Percentiles rank a stretch among this genome's conserved stretches.
phyloP scores from a whole-genome alignment of 2,888 invertebrate species.

The Cerceris ruficornis region DNA sequence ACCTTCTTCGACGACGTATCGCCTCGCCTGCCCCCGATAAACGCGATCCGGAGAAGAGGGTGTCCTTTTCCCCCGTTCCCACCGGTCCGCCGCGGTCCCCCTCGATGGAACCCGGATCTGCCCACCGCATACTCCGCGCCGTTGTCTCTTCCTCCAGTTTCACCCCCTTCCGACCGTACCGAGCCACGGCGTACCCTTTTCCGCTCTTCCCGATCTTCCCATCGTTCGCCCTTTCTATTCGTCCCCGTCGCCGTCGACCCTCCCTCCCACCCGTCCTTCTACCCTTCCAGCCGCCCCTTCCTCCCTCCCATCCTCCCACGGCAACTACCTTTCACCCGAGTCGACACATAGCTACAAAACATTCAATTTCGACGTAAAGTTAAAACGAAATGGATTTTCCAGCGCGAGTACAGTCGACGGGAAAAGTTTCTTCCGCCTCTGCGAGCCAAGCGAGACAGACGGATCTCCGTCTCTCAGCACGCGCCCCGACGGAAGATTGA shows the following conservation, averaged over 20 bases:
- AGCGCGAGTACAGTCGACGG: constrained; percentile 78
- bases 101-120: no score
- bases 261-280: constrained; percentile 20
- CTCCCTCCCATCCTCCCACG: constrained; percentile 58
- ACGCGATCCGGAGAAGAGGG: no score
- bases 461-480: no score
- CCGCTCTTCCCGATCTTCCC: no score
- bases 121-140: no score
- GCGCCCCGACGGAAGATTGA: no score
- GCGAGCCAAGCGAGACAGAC: no score
- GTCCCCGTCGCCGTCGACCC: constrained; percentile 36
- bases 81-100: no score
- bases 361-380: constrained; percentile 85
- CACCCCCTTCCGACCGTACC: no score
- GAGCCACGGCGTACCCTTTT: constrained; percentile 4
- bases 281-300: constrained; percentile 11
- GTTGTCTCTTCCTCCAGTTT: no score
- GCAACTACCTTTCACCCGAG: constrained; percentile 61
- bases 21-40: constrained; percentile 48
- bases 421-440: constrained; percentile 1
- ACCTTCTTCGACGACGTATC: constrained; percentile 63
- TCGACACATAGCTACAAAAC: constrained; percentile 83
- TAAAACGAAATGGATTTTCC: constrained; percentile 85
- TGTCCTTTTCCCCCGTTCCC: no score
- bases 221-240: background rate